Evolutionary conservation across 2,113 vertebrate genomes (phyloP), one percentile per base, ranked within the genome.

Genomic region (Tupaia chinensis): DNA sequence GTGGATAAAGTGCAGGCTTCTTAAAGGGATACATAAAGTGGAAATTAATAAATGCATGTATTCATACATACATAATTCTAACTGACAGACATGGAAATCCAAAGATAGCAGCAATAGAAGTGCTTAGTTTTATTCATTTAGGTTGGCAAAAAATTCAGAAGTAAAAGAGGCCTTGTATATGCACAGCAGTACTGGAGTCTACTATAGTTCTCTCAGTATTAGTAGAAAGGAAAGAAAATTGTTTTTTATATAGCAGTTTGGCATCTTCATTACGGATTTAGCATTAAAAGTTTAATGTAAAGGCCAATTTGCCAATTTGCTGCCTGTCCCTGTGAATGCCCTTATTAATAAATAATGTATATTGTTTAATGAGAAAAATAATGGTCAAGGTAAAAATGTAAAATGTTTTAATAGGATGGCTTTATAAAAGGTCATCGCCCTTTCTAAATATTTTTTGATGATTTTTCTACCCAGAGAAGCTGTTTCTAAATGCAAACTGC

Each of bases 321-420:
- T 98, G 94, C 94, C 97, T 96, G 91, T 92, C 84, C 80, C 94
- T 82, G 69, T 96, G 95, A 97, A 93, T 97, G 96, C 86, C 15
- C 93, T 89, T 97, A 97, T 98, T 96, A 95, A 98, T 98, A 98
- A 98, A 98, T 98, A 98, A 97, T 97, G 95, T 80, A 96, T 84
- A 90, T 84, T 91, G 79, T 97, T 97, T 98, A 98, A 98, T 97
- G 95, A 97, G 95, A 94, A 98, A 98, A 98, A 98, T 77, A 94
- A 97, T 97, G 94, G 95, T 91, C 92, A 96, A 98, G 76, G 96
- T 97, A 97, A 98, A 98, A 98, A 98, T 93, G 83, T 91, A 97
- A 98, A 98, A 97, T 32, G 97, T 97, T 97, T 98, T 98, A 98
- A 98, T 93, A 88, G 93, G 77, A 84, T 97, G 79, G 70, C 94